A percentile compares a stretch with the other conserved stretches of the same genome.
These are phyloP conservation scores for Drosophila guanche DNA, from an alignment of 1,140 invertebrate species.

Conservation along the genomic window DNA sequence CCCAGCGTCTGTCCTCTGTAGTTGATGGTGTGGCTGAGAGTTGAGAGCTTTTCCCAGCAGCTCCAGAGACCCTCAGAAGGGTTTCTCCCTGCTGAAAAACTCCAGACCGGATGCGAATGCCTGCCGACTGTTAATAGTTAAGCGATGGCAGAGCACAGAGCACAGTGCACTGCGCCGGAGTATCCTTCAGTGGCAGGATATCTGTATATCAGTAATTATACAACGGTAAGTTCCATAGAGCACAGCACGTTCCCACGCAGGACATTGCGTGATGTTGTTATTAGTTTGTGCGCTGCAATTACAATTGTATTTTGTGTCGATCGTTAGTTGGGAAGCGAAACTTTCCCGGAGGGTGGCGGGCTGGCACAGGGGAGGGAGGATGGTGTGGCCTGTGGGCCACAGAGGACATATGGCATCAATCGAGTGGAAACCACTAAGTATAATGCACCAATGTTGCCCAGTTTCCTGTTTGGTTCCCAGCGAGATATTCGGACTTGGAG, in stretches of 20 bases:
- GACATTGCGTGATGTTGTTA: constrained; percentile 57
- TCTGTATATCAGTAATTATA: constrained; percentile 56
- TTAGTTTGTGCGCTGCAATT: constrained; percentile 45
- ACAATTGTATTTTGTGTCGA: constrained; percentile 44
- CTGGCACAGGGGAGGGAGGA: background rate
- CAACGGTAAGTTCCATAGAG: constrained; percentile 58
- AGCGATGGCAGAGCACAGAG: constrained; percentile 5
- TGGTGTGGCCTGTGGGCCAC: constrained; percentile 12
- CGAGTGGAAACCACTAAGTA: constrained; percentile 79
- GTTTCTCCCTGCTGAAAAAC: constrained; percentile 3
- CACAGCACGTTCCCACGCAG: constrained; percentile 64
- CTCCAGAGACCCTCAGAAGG: too few species aligned
- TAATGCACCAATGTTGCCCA: constrained; percentile 60
- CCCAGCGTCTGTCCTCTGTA: background rate
- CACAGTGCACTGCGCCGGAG: too few species aligned
- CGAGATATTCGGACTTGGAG: too few species aligned
- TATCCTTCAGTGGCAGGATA: constrained; percentile 31
- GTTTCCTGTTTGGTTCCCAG: constrained; percentile 25
- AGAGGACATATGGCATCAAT: constrained; percentile 75
- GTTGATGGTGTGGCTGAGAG: too few species aligned
- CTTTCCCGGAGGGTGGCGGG: background rate
- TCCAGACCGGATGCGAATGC: constrained; percentile 46
- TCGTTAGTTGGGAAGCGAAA: constrained; percentile 38
- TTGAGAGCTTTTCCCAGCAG: too few species aligned
- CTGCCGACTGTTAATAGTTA: constrained; percentile 54